Base-by-base conservation (phyloP, 2,888 invertebrate species). In the Lasioglossum figueresi region DNA sequence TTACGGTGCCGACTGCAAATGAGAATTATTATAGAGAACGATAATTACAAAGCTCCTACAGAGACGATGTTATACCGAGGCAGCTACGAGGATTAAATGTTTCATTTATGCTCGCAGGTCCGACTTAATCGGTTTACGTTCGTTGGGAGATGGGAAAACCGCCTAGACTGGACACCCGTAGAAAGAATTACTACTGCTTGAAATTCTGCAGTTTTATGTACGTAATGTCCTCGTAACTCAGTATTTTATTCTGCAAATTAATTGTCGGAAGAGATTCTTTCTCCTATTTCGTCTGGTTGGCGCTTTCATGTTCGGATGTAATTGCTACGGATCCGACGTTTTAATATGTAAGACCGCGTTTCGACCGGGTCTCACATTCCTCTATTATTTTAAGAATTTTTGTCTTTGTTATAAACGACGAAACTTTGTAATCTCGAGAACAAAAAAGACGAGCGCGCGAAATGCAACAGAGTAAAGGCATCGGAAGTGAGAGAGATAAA, bases 71-170 rank as follows among this genome's bases (percentile, higher is more conserved):
- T 77, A 84, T 74, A 77, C 79, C 74, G 72, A 76, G 59, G 52
- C 40, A 72, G 79, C 76, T 74, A 70, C 52, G 52, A 52, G 84
- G 80, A 85, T 85, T 85, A 85, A 85, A 84, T 84, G 76, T 85
- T 85, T 85, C 80, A 85, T 85, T 85, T 85, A 74, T 85, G 79
- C 73, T 70, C 76, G 85, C 76, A 85, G 74, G 73, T 77, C 84
- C 85, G 74, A 85, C 85, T 84, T 85, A 85, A 85, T 85, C 85
- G 85, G 85, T 85, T 85, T 85, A 85, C 76, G 84, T 84, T 85
- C 85, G 84, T 75, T 74, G 48, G 83, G 79, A 84, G 85, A 80
- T 84, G 85, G 76, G 84, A 85, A 85, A 85, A 85, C 85, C 76
- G 59, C 59, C 84, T 74, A 85, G 76, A 40, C 71, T 66, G 74